Percentiles rank a stretch among this genome's conserved stretches.
Conservation (phyloP, 2,888 invertebrate genomes). For the Charanyca ferruginea region DNA sequence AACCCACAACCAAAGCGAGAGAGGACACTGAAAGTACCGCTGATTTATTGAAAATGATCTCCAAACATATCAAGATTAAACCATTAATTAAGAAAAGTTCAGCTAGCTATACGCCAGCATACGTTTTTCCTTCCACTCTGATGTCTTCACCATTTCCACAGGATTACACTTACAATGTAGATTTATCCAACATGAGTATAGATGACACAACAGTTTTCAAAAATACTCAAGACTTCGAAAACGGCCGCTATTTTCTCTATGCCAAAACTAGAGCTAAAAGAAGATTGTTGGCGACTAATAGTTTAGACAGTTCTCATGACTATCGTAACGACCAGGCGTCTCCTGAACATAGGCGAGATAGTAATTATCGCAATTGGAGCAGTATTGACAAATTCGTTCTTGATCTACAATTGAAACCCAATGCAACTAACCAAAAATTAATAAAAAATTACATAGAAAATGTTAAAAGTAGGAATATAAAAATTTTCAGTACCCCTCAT, state of each 20-base stretch:
- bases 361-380: neutral
- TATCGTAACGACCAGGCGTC: constrained; percentile 3
- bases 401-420: neutral
- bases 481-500: constrained; percentile 31
- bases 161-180: neutral
- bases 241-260: neutral
- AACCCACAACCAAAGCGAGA: constrained; percentile 48
- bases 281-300: constrained; percentile 56
- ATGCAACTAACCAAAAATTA: neutral
- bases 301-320: neutral
- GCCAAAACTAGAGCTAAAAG: constrained; percentile 40
- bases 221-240: neutral
- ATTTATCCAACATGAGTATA: neutral
- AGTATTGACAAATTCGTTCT: constrained; percentile 29
- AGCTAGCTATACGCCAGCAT: too few relatives aligned
- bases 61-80: constrained; percentile 68
- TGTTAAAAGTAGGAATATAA: constrained; percentile 28
- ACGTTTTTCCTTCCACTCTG: too few relatives aligned
- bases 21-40: constrained; percentile 55
- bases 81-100: too few relatives aligned
- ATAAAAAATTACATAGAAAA: constrained; percentile 23
- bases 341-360: neutral
- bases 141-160: too few relatives aligned
- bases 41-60: constrained; percentile 24
- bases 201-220: neutral